These are phyloP conservation scores for Agyllia agylla DNA, from an alignment of 2,888 invertebrate species.

Conservation along the genomic window DNA sequence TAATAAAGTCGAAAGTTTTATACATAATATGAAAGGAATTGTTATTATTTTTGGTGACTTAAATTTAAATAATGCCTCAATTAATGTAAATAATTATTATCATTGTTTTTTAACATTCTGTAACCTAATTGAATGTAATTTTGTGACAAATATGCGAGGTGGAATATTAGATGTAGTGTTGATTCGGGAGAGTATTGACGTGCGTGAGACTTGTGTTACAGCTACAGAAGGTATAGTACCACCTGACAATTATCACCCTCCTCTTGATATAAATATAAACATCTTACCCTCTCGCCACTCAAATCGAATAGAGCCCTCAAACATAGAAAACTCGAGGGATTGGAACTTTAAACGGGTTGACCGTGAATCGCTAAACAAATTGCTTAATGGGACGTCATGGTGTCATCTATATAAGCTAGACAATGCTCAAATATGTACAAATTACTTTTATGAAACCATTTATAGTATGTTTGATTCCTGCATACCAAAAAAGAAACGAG, in stretches of 20 bases:
- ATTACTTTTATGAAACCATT: neutral
- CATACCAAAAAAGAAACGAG: constrained; percentile 9
- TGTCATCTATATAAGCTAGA: neutral
- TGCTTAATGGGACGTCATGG: neutral
- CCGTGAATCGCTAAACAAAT: neutral
- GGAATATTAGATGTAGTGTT: constrained; percentile 45
- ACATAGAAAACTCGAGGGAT: neutral
- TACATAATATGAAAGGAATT: constrained; percentile 21
- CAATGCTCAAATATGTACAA: neutral
- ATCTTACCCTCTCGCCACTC: neutral
- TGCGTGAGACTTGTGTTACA: neutral
- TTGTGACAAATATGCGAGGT: constrained; percentile 17
- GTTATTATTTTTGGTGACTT: constrained; percentile 46
- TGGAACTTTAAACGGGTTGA: constrained; percentile 4
- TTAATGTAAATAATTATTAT: constrained; percentile 31
- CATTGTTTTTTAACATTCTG: constrained; percentile 40
- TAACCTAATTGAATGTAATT: constrained; percentile 29
- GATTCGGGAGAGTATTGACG: constrained; percentile 26
- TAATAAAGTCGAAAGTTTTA: constrained; percentile 37
- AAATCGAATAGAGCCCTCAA: neutral
- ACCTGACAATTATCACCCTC: constrained; percentile 17
- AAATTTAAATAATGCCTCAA: constrained; percentile 32
- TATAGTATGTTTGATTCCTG: constrained; percentile 1
- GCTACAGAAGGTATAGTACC: constrained; percentile 11
- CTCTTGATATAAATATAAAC: neutral